Conservation (phyloP, 2,888 invertebrate genomes). For the Chelonus formosanus region DNA sequence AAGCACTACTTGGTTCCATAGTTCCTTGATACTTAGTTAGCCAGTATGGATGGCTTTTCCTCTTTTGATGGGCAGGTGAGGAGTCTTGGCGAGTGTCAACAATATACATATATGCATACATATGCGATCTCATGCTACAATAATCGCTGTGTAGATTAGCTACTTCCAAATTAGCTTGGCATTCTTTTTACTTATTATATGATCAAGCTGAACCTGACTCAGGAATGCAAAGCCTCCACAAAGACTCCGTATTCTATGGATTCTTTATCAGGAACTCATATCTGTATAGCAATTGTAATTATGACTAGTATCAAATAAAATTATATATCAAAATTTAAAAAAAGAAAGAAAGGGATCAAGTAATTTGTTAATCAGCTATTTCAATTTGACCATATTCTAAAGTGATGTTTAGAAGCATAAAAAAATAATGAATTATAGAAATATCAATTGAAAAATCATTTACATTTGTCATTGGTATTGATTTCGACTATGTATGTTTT, state of each 20-base stretch:
- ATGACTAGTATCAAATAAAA: neutral
- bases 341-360: too few species aligned
- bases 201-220: conserved; percentile 25
- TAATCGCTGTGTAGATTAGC: neutral
- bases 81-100: conserved; percentile 65
- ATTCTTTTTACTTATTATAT: conserved; percentile 15
- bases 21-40: conserved; percentile 55
- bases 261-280: conserved; percentile 55
- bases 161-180: conserved; percentile 1
- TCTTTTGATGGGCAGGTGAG: conserved; percentile 66
- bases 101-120: conserved; percentile 46
- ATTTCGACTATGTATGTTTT: too few species aligned
- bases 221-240: conserved; percentile 55
- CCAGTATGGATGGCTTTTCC: conserved; percentile 65
- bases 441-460: too few species aligned
- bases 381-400: too few species aligned
- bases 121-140: neutral
- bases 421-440: too few species aligned
- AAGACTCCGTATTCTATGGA: conserved; percentile 62
- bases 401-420: too few species aligned
- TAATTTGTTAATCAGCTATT: too few species aligned
- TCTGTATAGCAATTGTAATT: conserved; percentile 22
- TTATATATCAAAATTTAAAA: too few species aligned
- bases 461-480: too few species aligned
- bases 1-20: conserved; percentile 41